Evolutionary conservation across 1,140 invertebrate species (phyloP).

Genomic region (Drosophila teissieri): DNA sequence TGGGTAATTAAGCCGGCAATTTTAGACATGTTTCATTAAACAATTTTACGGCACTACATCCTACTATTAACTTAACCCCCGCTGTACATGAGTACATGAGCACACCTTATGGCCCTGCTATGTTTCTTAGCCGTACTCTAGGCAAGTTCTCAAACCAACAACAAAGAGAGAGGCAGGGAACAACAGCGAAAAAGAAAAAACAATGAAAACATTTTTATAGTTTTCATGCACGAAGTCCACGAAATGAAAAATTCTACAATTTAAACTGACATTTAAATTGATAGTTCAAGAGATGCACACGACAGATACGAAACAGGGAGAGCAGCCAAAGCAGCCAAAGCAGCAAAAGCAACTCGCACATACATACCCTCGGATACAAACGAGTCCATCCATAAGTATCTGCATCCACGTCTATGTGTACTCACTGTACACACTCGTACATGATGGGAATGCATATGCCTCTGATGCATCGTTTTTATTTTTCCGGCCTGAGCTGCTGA

Average conservation of each 20-base stretch:
- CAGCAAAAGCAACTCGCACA: conserved; percentile 9
- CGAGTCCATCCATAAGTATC: conserved; percentile 16
- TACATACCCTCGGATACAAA: conserved; percentile 2
- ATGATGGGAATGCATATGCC: conserved; percentile 31
- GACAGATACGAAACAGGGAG: conserved; percentile 69
- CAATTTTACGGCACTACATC: neutral
- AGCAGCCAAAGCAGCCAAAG: conserved; percentile 35
- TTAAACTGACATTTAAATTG: conserved; percentile 84
- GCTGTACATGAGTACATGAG: conserved; percentile 20
- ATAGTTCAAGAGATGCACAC: conserved; percentile 84
- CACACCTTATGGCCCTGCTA: conserved; percentile 45
- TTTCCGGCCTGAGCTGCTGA: conserved; percentile 20
- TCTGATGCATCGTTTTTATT: conserved; percentile 32
- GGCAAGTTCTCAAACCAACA: conserved; percentile 55
- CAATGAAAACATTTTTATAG: conserved; percentile 82
- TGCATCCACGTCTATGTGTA: conserved; percentile 6
- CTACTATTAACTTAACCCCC: neutral
- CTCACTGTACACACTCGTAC: neutral
- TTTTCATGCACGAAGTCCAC: conserved; percentile 83
- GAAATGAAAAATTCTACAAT: conserved; percentile 84
- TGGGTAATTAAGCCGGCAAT: neutral
- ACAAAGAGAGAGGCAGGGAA: conserved; percentile 37
- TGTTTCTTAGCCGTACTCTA: conserved; percentile 61
- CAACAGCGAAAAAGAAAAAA: conserved; percentile 59
- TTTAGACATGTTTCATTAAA: neutral